Evolutionary conservation across 2,888 invertebrate genomes (phyloP).

Genomic region (Lasioglossum morio): DNA sequence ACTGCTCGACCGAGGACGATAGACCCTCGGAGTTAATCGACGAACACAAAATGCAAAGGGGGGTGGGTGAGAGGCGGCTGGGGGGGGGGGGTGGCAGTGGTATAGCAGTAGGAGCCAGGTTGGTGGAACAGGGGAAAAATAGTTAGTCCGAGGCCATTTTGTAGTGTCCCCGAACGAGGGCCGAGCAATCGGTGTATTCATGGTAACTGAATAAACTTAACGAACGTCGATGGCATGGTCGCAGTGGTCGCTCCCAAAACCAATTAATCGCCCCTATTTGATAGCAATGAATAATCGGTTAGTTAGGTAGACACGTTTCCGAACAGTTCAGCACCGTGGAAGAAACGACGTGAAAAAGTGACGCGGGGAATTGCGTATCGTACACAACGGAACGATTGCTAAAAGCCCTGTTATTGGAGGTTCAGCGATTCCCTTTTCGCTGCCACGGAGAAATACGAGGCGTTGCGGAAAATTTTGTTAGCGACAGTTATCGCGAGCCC

Average conservation of each 20-base stretch:
- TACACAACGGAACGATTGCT: conserved; percentile 16
- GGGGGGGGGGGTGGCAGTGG: not conserved
- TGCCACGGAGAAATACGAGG: not conserved
- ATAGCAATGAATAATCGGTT: conserved; percentile 60
- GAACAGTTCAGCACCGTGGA: conserved; percentile 4
- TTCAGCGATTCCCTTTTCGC: conserved; percentile 10
- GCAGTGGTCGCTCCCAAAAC: conserved; percentile 49
- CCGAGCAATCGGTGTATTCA: conserved; percentile 49
- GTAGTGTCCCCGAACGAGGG: conserved; percentile 41
- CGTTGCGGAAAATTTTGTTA: conserved; percentile 15
- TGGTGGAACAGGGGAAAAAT: conserved; percentile 23
- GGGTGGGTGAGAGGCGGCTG: not conserved
- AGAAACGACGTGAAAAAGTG: conserved; percentile 7
- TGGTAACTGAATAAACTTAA: conserved; percentile 64
- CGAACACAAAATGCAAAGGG: conserved; percentile 38
- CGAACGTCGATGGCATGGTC: conserved; percentile 53
- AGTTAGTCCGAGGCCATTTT: conserved; percentile 44
- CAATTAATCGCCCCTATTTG: conserved; percentile 60
- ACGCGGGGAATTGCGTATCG: conserved; percentile 14
- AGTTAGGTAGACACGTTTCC: conserved; percentile 41
- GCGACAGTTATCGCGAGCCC: not conserved
- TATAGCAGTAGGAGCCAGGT: not conserved
- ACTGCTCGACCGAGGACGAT: conserved; percentile 62
- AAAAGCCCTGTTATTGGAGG: conserved; percentile 20
- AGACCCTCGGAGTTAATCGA: conserved; percentile 64